Base-by-base conservation (phyloP, 2,113 vertebrate genomes). In the Notiomystis cincta region DNA sequence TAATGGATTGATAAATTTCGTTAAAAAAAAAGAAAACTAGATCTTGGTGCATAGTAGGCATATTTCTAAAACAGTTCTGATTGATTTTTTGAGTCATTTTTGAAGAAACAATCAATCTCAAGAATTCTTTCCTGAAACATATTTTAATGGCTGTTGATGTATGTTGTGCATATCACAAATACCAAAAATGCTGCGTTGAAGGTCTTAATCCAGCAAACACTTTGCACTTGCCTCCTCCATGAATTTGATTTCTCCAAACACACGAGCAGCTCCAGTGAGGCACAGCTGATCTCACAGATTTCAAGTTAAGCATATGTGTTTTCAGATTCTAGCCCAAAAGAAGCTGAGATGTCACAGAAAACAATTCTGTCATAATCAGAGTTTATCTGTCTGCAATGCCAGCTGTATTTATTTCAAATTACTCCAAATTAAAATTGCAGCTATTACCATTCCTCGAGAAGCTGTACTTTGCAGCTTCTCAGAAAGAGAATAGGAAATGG, bases 1-100 rank as follows among this genome's bases (percentile, higher is more conserved):
- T 98, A 98, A 97, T 97, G 96, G 97, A 97, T 95, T 97, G 95
- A 97, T 97, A 98, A 94, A 98, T 97, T 98, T 97, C 93, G 87
- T 95, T 97, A 56, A 82, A 95, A 93, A 96, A 97, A 93, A 78
- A 82, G 87, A 96, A 96, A 96, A 94, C 61, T 51, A 72, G 75
- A 83, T 95, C 50, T 95, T 94, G 90, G 90, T 98, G 97, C 98
- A 97, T 90, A 97, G 96, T 97, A 97, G 97, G 97, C 98, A 98
- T 94, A 97, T 98, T 98, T 98, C 95, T 98, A 97, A 98, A 98
- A 96, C 92, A 97, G 97, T 98, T 98, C 97, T 95, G 96, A 98
- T 98, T 98, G 98, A 98, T 98, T 98, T 98, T 94, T 89, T 16
- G 15, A 93, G 97, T 97, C 7, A 72, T 82, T 97, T 97, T 90